Evolutionary conservation across 2,113 vertebrate species (phyloP).

Genomic region (Zosterops pallidus): DNA sequence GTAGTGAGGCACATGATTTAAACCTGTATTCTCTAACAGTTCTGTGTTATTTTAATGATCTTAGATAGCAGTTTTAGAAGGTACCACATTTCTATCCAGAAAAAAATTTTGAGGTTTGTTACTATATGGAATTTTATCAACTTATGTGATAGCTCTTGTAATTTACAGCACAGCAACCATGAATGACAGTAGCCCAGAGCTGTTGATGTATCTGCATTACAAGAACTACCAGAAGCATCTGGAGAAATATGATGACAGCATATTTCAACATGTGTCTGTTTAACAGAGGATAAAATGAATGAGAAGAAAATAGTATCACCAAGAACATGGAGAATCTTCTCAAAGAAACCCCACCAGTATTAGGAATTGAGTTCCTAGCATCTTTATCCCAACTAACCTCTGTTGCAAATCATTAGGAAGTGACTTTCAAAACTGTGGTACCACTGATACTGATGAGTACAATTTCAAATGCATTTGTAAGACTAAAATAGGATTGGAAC

Average conservation of each 20-base stretch:
- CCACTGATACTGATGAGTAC: background rate
- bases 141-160: background rate
- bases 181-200: background rate
- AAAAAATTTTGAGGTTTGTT: background rate
- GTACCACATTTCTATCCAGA: background rate
- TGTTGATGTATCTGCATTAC: background rate
- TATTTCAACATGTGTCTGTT: background rate
- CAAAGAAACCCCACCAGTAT: background rate
- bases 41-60: background rate
- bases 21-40: background rate
- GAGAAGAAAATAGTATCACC: background rate
- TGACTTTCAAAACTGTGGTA: background rate
- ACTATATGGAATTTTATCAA: background rate
- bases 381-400: background rate
- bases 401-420: background rate
- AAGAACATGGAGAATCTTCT: background rate
- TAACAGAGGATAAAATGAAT: background rate
- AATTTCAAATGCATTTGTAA: background rate
- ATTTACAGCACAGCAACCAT: background rate
- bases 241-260: background rate
- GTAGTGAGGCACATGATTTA: rapidly evolving
- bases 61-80: background rate
- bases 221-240: background rate
- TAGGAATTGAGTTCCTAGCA: background rate
- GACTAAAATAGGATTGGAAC: background rate